Conservation (phyloP, 2,113 vertebrate genomes). For the Polypterus bichir region DNA sequence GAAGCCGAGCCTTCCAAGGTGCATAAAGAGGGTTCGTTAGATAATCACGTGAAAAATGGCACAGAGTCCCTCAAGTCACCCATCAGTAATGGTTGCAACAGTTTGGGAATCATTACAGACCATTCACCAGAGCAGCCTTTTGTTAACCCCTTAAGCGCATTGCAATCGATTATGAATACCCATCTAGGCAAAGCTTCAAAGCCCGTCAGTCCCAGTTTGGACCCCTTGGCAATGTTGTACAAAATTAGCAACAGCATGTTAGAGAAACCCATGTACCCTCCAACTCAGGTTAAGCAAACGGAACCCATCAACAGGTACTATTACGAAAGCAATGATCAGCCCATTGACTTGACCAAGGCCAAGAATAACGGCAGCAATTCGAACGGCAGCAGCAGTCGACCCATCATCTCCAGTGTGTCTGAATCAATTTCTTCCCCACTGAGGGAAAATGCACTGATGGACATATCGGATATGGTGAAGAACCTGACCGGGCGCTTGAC, state of each 20-base stretch:
- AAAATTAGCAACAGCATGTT: conserved; percentile 94
- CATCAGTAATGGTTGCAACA: conserved; percentile 76
- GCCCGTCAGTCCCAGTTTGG: conserved; percentile 69
- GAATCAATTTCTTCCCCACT: conserved; percentile 69
- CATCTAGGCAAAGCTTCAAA: conserved; percentile 93
- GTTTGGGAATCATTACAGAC: conserved; percentile 86
- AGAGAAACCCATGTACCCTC: conserved; percentile 79
- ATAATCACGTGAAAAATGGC: conserved; percentile 64
- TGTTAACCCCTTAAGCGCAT: conserved; percentile 84
- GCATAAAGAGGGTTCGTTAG: conserved; percentile 61
- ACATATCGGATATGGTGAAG: conserved; percentile 98
- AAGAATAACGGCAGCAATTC: conserved; percentile 56
- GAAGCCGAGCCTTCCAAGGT: conserved; percentile 64
- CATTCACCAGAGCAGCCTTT: conserved; percentile 85
- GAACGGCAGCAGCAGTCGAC: conserved; percentile 44
- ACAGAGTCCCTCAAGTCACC: conserved; percentile 65
- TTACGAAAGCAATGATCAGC: conserved; percentile 80
- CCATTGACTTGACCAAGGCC: conserved; percentile 94
- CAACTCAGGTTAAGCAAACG: conserved; percentile 63
- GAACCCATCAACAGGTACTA: conserved; percentile 67
- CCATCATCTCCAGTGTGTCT: conserved; percentile 54
- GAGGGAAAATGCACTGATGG: conserved; percentile 90
- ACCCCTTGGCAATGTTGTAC: conserved; percentile 88
- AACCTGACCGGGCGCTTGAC: conserved; percentile 91
- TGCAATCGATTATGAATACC: conserved; percentile 97